Evolutionary conservation across 30 jellyfish, hydroid and myxozoan species (phyloP).

Genomic region (Hydractinia symbiolongicarpus): DNA sequence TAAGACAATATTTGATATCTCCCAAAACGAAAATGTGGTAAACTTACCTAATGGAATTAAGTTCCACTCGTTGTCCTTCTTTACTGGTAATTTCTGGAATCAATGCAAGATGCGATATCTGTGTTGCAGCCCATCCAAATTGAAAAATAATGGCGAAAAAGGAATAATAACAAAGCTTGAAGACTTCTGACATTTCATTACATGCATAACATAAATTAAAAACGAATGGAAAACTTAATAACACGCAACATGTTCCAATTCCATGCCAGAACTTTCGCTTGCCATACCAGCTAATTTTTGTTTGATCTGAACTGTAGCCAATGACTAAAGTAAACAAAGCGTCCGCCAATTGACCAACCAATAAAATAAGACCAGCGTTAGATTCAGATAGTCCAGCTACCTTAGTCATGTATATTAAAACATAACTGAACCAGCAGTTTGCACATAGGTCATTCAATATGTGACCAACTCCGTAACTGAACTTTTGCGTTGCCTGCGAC

Average conservation of each 20-base stretch:
- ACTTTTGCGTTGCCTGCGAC: conserved; percentile 43
- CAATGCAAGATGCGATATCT: conserved; percentile 79
- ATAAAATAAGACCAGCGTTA: conserved; percentile 69
- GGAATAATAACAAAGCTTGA: conserved; percentile 48
- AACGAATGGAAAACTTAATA: conserved; percentile 70
- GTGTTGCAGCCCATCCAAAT: conserved; percentile 95
- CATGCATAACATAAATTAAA: conserved; percentile 68
- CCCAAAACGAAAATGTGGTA: too few relatives aligned
- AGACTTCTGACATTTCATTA: conserved; percentile 24
- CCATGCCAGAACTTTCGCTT: conserved; percentile 84
- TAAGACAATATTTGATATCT: too few relatives aligned
- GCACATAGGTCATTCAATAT: conserved; percentile 85
- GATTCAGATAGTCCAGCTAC: conserved; percentile 78
- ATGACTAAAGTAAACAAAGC: conserved; percentile 74
- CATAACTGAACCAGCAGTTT: conserved; percentile 87
- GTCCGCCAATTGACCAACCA: conserved; percentile 94
- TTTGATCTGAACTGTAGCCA: conserved; percentile 84
- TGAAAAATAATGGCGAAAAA: conserved; percentile 83
- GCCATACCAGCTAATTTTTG: conserved; percentile 54
- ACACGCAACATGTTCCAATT: conserved; percentile 72
- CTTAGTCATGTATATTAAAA: conserved; percentile 70
- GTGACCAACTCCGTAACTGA: conserved; percentile 88
- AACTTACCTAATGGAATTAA: conserved; percentile 75
- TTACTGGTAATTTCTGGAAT: conserved; percentile 77
- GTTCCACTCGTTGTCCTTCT: conserved; percentile 67